phyloP scores from a whole-genome alignment of 2,888 invertebrate genomes.

The Hoplodrina ambigua region DNA sequence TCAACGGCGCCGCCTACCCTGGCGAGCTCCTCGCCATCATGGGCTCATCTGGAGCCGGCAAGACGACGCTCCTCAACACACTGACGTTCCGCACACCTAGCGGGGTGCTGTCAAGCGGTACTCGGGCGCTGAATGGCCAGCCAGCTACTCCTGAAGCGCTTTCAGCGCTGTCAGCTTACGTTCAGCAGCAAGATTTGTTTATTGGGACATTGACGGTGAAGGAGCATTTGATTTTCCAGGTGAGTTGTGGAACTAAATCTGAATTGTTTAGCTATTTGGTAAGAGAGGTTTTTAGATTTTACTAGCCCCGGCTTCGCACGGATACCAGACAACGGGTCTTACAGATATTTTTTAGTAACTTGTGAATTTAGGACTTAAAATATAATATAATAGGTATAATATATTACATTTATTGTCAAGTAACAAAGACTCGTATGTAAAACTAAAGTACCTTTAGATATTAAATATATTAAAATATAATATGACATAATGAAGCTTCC shows the following conservation, averaged over 20 bases:
- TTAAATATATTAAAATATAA: no score
- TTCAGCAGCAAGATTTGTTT: conserved; percentile 98
- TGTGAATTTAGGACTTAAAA: no score
- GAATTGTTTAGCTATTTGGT: not conserved
- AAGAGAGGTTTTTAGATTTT: not conserved
- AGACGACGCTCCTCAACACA: conserved; percentile 97
- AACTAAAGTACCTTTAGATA: no score
- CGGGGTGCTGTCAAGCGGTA: conserved; percentile 92
- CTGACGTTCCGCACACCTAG: conserved; percentile 95
- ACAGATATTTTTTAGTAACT: no score
- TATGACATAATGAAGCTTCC: no score
- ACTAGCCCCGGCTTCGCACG: not conserved
- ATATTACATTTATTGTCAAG: no score
- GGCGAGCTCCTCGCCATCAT: conserved; percentile 96
- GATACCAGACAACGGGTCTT: no score
- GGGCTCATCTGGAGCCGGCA: conserved; percentile 98
- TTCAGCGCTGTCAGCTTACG: conserved; percentile 96
- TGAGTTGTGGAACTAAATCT: conserved; percentile 68
- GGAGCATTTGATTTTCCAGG: conserved; percentile 97
- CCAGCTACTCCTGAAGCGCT: conserved; percentile 93
- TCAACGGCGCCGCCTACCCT: conserved; percentile 95
- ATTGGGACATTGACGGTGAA: conserved; percentile 96
- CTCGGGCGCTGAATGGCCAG: conserved; percentile 93
- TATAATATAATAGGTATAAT: no score
- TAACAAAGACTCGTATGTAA: no score